Conservation (phyloP, 2,888 invertebrate species). For the Drosophila lutescens region DNA sequence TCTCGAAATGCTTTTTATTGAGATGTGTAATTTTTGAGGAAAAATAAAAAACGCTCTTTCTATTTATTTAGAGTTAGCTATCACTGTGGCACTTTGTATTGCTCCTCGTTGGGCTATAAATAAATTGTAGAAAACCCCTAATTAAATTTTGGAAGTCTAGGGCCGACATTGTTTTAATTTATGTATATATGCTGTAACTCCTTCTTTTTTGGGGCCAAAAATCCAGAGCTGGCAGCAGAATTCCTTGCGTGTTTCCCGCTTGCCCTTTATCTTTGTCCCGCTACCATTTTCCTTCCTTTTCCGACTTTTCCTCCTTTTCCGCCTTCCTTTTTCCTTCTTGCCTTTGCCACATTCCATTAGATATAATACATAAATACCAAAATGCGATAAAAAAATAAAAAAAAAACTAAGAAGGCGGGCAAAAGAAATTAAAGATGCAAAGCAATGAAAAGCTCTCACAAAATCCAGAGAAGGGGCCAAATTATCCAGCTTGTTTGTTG, state of each 20-base stretch:
- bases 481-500: conserved; percentile 5
- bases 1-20: too few relatives aligned
- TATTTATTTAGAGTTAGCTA: too few relatives aligned
- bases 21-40: too few relatives aligned
- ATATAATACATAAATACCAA: conserved; percentile 61
- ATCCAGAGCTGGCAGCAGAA: conserved; percentile 30
- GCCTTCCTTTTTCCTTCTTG: conserved; percentile 16
- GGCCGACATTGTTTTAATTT: conserved; percentile 15
- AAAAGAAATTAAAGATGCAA: conserved; percentile 70
- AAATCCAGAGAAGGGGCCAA: conserved; percentile 1
- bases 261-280: conserved; percentile 43
- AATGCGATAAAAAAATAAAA: conserved; percentile 62
- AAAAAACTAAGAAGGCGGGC: conserved; percentile 1
- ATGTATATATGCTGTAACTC: conserved; percentile 9
- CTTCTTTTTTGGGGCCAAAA: conserved; percentile 13
- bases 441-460: conserved; percentile 33
- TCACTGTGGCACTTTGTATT: background rate
- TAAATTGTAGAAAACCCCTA: conserved; percentile 3
- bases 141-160: conserved; percentile 10
- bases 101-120: background rate
- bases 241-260: conserved; percentile 60
- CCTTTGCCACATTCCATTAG: conserved; percentile 61
- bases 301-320: conserved; percentile 10
- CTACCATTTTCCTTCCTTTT: conserved; percentile 11
- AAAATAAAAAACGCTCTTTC: too few relatives aligned